These are phyloP conservation scores for Cantharis rufa DNA, from an alignment of 2,888 invertebrate species.

Conservation along the genomic window DNA sequence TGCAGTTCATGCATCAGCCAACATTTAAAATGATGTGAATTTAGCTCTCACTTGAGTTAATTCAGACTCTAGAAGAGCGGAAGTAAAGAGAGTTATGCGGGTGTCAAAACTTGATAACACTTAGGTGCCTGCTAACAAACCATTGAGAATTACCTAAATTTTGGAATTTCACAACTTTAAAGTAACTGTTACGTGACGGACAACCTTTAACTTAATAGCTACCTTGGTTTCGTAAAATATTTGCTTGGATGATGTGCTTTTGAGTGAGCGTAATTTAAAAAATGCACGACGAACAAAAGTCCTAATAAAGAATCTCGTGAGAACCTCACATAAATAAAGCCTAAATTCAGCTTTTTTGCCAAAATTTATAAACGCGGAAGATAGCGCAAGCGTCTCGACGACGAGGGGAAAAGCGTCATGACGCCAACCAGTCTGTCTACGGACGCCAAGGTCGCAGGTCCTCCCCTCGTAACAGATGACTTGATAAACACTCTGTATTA, in stretches of 20 bases:
- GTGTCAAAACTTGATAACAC: not conserved
- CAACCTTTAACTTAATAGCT: not conserved
- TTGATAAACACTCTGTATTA: conserved; percentile 27
- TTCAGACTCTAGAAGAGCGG: not conserved
- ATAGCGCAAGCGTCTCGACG: conserved; percentile 50
- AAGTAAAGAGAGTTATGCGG: not conserved
- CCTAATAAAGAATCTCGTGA: not conserved
- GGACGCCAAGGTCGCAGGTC: conserved; percentile 50
- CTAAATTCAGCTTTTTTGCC: conserved; percentile 15
- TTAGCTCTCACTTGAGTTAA: not conserved
- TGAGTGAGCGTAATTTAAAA: not conserved
- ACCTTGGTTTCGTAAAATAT: not conserved
- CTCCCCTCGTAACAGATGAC: conserved; percentile 18
- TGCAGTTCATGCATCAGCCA: not conserved
- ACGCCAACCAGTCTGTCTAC: conserved; percentile 55
- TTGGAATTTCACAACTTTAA: not conserved
- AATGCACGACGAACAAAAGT: not conserved
- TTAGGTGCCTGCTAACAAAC: not conserved
- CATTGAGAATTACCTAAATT: not conserved
- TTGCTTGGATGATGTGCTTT: not conserved
- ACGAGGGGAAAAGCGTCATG: conserved; percentile 46
- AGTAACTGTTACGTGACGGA: not conserved
- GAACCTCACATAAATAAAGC: not conserved
- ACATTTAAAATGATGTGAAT: not conserved
- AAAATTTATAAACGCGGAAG: conserved; percentile 15